Conservation (phyloP, 2,888 invertebrate genomes). For the Odontocolon sp. region DNA sequence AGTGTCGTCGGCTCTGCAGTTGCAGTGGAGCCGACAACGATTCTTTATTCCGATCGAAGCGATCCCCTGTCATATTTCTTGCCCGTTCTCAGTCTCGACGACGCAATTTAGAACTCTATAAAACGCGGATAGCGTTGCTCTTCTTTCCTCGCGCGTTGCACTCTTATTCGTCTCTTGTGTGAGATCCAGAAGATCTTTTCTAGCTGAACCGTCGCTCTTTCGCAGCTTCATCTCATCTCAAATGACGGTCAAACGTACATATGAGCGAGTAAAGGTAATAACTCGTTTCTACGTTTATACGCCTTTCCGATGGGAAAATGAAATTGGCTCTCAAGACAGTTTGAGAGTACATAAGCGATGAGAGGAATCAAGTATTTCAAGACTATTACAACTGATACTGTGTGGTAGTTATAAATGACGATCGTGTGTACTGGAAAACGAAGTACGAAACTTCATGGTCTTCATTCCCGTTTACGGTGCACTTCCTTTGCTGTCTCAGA, state of each 20-base stretch:
- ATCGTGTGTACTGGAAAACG: conserved; percentile 19
- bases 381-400: not conserved
- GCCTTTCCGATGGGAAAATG: conserved; percentile 42
- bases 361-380: conserved; percentile 30
- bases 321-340: conserved; percentile 26
- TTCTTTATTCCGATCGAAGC: conserved; percentile 73
- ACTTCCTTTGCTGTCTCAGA: conserved; percentile 5
- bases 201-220: not conserved
- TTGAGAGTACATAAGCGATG: conserved; percentile 18
- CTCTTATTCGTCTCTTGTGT: conserved; percentile 9
- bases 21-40: conserved; percentile 56
- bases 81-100: conserved; percentile 66
- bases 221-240: conserved; percentile 28
- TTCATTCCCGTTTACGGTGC: not conserved
- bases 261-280: conserved; percentile 30
- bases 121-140: conserved; percentile 45
- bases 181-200: conserved; percentile 1
- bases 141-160: conserved; percentile 17
- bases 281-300: conserved; percentile 32
- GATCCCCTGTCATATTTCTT: conserved; percentile 76
- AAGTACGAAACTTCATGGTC: conserved; percentile 14
- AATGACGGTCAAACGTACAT: not conserved
- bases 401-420: conserved; percentile 25
- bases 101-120: conserved; percentile 72
- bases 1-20: conserved; percentile 8